Percentiles rank a stretch among this genome's conserved stretches.
Evolutionary conservation across 2,797 vertebrate genomes (phyloP).

Genomic region (Moxostoma hubbsi): DNA sequence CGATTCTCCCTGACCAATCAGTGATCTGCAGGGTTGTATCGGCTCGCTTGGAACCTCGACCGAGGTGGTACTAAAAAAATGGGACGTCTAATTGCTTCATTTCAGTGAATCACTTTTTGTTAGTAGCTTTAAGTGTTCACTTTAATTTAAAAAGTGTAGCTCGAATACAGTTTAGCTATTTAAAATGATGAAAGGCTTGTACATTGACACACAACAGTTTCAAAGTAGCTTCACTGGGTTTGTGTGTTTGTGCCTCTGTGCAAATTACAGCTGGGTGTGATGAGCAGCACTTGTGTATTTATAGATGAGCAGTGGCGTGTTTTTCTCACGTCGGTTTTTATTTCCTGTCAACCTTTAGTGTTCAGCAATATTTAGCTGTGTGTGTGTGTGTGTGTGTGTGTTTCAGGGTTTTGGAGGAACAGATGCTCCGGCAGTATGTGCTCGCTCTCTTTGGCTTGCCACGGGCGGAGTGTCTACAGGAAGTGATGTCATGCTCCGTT

Average conservation of each 20-base stretch:
- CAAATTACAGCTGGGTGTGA: conserved; percentile 62
- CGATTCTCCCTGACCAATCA: too few relatives aligned
- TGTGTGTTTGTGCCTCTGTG: conserved; percentile 64
- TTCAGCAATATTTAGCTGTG: background rate
- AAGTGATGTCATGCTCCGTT: conserved; percentile 84
- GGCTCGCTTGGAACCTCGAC: too few relatives aligned
- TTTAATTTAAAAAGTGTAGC: too few relatives aligned
- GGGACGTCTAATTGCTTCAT: too few relatives aligned
- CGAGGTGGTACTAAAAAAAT: too few relatives aligned
- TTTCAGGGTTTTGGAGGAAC: conserved; percentile 88
- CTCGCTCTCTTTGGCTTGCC: conserved; percentile 91
- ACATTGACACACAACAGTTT: too few relatives aligned
- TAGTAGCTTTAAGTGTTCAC: too few relatives aligned
- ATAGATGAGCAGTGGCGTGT: background rate
- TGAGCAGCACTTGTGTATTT: conserved; percentile 12
- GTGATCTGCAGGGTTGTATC: too few relatives aligned
- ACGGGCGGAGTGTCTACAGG: conserved; percentile 81
- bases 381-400: background rate
- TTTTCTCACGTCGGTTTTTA: background rate
- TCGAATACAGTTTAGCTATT: too few relatives aligned
- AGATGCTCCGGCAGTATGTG: conserved; percentile 89
- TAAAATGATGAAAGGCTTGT: too few relatives aligned
- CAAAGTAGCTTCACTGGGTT: too few relatives aligned
- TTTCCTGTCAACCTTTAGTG: background rate
- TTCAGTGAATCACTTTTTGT: too few relatives aligned